Evolutionary conservation across 2,797 vertebrate species (phyloP), one percentile per base, ranked within the genome.

Genomic region (Gastrophryne carolinensis): DNA sequence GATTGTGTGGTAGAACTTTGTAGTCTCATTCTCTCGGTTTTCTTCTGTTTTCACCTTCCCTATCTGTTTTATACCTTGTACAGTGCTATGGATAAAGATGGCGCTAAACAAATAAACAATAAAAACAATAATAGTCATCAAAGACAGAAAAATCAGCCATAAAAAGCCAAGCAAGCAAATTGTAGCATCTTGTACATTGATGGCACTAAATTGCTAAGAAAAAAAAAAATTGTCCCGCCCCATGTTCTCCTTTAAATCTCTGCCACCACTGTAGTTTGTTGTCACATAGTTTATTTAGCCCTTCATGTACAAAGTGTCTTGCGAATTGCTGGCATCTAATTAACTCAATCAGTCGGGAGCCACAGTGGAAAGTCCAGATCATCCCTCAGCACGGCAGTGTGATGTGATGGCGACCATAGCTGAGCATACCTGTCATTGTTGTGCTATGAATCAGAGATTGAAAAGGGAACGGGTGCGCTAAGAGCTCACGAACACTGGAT

Each of bases 401-500:
- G 71, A 73, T 73, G 67, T 47, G 61, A 72, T 65, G 68, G 49
- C 64, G n/a, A 49, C 52, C 61, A 47, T 47, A 24, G 29, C 17
- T 52, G 62, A 13, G 49, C 56, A 76, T 77, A 62, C 71, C 30
- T 72, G 54, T 58, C 71, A 65, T 72, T 72, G 61, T 67, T 75
- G 29, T 53, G 12, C 21, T 23, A 72, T 62, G 44, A 72, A 60
- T 72, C 67, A 72, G 15, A 71, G 63, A 57, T 27, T 61, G 61
- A 62, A 75, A 72, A 35, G 9, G 63, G 49, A 67, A 63, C 63
- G 70, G 56, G 60, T 63, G 67, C 68, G 63, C 29, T 73, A 63
- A 67, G 52, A 49, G 71, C 54, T 34, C 44, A 27, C 53, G 53
- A 27, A 44, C 11, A 60, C 75, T 72, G 75, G 49, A 58, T 44